Conservation (phyloP, 2,113 vertebrate species). For the Glaucidium brasilianum region DNA sequence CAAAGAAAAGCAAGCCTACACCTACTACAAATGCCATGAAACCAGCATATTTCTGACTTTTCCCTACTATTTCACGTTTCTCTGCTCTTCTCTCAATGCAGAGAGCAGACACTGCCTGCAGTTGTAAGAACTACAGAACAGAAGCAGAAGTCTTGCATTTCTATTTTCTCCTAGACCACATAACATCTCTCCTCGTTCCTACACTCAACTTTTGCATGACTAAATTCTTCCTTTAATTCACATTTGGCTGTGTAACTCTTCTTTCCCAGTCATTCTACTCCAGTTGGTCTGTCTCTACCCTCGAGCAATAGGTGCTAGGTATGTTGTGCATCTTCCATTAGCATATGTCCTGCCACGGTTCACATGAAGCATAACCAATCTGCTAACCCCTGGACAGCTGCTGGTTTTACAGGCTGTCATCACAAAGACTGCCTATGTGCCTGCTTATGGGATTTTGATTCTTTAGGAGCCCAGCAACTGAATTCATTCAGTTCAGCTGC, state of each 20-base stretch:
- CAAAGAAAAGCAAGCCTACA: neutral
- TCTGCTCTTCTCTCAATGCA: neutral
- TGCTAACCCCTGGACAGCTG: conserved; percentile 50
- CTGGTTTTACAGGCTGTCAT: conserved; percentile 38
- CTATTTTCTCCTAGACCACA: neutral
- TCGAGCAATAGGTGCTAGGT: neutral
- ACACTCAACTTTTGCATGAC: neutral
- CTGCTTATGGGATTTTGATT: neutral
- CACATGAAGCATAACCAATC: neutral
- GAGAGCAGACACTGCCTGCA: neutral
- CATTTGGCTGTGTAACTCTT: neutral
- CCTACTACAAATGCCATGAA: neutral
- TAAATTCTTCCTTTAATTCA: neutral
- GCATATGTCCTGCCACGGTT: neutral
- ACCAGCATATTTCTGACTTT: neutral
- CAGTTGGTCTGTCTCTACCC: neutral
- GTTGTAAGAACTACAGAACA: neutral
- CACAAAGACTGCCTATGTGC: conserved; percentile 36
- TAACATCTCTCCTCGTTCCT: neutral
- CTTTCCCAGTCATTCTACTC: neutral
- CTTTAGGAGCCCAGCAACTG: neutral
- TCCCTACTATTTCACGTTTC: neutral
- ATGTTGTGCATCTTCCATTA: neutral
- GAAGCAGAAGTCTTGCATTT: neutral
- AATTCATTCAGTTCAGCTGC: neutral